A percentile compares a stretch with the other conserved stretches of the same genome.
Conservation (phyloP, 1,140 invertebrate genomes). For the Zaprionus taronus region DNA sequence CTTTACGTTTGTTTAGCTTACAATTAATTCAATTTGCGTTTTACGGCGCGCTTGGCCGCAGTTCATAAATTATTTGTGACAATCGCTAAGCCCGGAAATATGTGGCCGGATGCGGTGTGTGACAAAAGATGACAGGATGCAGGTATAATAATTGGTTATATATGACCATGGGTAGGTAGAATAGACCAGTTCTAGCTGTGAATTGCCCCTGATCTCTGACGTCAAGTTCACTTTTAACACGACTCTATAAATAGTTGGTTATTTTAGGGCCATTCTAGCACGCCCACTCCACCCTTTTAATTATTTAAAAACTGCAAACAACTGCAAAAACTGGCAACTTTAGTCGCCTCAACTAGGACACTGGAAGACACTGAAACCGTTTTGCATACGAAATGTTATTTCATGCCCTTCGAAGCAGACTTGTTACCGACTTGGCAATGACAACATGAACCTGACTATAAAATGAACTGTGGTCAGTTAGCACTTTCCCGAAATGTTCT, state of each 20-base stretch:
- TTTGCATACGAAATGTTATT: constrained; percentile 54
- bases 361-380: constrained; percentile 26
- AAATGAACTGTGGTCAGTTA: constrained; percentile 8
- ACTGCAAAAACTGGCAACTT: constrained; percentile 8
- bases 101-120: constrained; percentile 45
- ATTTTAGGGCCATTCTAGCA: constrained; percentile 20
- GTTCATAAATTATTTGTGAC: constrained; percentile 48
- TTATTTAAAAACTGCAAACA: constrained; percentile 33
- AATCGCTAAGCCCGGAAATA: constrained; percentile 37
- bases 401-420: constrained; percentile 24
- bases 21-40: constrained; percentile 57
- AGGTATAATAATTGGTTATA: background rate
- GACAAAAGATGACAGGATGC: constrained; percentile 47
- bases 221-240: constrained; percentile 8
- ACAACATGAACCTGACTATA: constrained; percentile 2
- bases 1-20: constrained; percentile 12
- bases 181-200: background rate
- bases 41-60: background rate
- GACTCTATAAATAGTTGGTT: constrained; percentile 29
- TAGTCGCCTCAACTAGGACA: constrained; percentile 20
- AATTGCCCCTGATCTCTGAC: constrained; percentile 9
- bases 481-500: constrained; percentile 1
- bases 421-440: constrained; percentile 15
- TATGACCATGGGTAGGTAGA: background rate
- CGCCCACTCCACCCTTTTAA: constrained; percentile 9